Percentiles rank a stretch among this genome's conserved stretches.
These are phyloP conservation scores for Calypte anna DNA, from an alignment of 2,113 vertebrate species.

Conservation along the genomic window DNA sequence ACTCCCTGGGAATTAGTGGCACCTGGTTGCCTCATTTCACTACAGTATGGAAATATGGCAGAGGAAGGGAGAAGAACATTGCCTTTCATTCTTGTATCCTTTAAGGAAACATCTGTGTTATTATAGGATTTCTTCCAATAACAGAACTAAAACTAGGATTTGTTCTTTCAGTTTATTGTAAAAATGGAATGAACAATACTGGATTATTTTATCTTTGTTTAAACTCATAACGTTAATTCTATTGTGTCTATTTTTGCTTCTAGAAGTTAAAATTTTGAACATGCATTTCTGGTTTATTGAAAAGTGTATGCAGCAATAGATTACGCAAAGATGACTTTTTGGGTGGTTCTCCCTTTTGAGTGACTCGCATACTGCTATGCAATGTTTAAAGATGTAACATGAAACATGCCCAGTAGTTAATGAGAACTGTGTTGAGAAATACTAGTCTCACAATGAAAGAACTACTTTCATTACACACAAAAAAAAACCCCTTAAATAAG, in stretches of 20 bases:
- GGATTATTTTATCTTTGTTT: neutral
- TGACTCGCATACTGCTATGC: too few species aligned
- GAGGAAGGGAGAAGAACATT: neutral
- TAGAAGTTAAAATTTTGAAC: neutral
- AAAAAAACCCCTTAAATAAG: neutral
- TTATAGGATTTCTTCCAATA: neutral
- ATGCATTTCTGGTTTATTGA: neutral
- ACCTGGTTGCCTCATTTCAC: too few species aligned
- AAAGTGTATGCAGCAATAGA: neutral
- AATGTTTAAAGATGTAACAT: neutral
- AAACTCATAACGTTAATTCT: neutral
- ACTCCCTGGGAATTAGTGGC: too few species aligned
- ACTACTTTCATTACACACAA: neutral
- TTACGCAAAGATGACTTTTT: neutral
- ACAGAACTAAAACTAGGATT: neutral
- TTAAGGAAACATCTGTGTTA: neutral
- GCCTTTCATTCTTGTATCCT: neutral
- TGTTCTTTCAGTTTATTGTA: neutral
- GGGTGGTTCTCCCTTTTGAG: neutral
- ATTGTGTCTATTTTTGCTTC: neutral
- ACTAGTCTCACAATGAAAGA: neutral
- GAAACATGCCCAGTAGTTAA: neutral
- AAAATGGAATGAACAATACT: neutral
- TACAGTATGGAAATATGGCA: neutral
- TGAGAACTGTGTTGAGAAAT: neutral